These are phyloP conservation scores for Molothrus ater DNA, from an alignment of 2,797 vertebrate species.

Conservation along the genomic window DNA sequence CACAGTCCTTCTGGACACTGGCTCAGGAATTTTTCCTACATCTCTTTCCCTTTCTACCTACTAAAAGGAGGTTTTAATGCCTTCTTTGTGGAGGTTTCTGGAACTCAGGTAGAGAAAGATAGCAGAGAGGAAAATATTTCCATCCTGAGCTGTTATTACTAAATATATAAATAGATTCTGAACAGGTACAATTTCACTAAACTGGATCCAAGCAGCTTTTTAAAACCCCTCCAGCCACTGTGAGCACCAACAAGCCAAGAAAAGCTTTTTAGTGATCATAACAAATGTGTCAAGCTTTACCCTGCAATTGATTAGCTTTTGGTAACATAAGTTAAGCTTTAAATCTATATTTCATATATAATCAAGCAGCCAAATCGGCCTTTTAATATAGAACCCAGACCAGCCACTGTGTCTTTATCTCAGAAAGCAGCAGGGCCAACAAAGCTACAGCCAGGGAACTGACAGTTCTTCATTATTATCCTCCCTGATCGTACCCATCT, in stretches of 20 bases:
- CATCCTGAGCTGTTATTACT: neutral
- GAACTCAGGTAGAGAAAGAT: neutral
- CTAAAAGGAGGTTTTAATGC: neutral
- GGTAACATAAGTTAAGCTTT: slow-evolving; percentile 62
- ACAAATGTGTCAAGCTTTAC: slow-evolving; percentile 57
- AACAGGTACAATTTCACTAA: neutral
- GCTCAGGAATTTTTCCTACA: neutral
- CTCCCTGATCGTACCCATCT: slow-evolving; percentile 57
- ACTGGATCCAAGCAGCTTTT: slow-evolving; percentile 19
- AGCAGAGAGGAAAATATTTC: neutral
- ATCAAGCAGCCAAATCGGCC: slow-evolving; percentile 68
- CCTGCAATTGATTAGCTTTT: slow-evolving; percentile 53
- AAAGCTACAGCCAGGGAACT: slow-evolving; percentile 67
- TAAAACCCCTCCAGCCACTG: slow-evolving; percentile 44
- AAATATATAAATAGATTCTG: neutral
- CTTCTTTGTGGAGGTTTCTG: neutral
- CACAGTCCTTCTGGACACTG: neutral
- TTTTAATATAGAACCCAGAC: slow-evolving; percentile 71
- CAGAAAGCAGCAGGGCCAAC: slow-evolving; percentile 71
- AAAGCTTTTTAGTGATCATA: slow-evolving; percentile 52
- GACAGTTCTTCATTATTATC: slow-evolving; percentile 74
- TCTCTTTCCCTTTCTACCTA: neutral
- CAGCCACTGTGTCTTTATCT: slow-evolving; percentile 70
- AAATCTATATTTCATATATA: slow-evolving; percentile 75
- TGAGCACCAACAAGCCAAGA: slow-evolving; percentile 21